A percentile compares a stretch with the other conserved stretches of the same genome.
phyloP scores from a whole-genome alignment of 2,113 vertebrate species.

The Verasper variegatus region DNA sequence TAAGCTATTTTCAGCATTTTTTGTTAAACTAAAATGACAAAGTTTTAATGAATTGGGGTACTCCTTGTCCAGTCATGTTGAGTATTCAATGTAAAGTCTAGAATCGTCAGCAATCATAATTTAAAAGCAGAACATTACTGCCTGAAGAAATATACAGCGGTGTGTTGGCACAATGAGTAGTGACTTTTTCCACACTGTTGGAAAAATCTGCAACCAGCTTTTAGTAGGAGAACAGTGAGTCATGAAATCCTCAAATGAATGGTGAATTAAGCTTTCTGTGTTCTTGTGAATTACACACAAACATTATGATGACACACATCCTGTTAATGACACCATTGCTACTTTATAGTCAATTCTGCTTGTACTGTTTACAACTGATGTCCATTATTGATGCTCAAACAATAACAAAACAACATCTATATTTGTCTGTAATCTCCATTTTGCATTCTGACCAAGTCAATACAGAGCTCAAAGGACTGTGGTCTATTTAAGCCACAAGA shows the following conservation, averaged over 20 bases:
- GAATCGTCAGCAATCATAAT: not conserved
- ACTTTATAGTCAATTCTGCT: not conserved
- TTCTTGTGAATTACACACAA: no score
- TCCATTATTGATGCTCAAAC: not conserved
- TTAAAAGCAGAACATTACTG: not conserved
- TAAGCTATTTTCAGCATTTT: not conserved
- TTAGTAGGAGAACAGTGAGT: no score
- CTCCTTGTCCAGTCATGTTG: not conserved
- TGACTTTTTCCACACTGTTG: not conserved
- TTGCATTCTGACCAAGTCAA: conserved; percentile 8
- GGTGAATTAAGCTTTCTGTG: no score
- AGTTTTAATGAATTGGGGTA: not conserved
- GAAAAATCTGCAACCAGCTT: not conserved
- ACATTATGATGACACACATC: no score
- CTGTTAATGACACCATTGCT: no score
- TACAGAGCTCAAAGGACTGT: conserved; percentile 21
- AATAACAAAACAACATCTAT: not conserved
- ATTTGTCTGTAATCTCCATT: conserved; percentile 3
- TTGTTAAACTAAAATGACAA: not conserved
- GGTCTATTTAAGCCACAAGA: conserved; percentile 38
- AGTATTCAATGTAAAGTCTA: not conserved
- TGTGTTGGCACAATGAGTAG: not conserved
- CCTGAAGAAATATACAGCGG: not conserved
- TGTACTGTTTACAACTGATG: not conserved
- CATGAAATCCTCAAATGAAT: no score